Evolutionary conservation across 23 tunicate genomes (phyloP), one percentile per base, ranked within the genome.

Genomic region (Styela plicata): DNA sequence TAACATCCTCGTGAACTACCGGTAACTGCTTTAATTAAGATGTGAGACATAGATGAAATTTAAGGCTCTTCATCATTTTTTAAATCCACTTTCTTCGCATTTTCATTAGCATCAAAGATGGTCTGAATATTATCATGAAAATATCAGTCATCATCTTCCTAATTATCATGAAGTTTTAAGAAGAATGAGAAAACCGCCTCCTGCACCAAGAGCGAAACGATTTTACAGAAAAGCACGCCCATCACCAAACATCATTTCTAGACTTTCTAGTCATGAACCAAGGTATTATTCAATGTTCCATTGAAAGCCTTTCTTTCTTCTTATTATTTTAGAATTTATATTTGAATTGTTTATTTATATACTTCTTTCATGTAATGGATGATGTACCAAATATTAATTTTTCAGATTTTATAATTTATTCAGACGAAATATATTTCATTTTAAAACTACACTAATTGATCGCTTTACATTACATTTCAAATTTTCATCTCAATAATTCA

Each of bases 131-230:
- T 80, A 63, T 32, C 37, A 22, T n/a, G 78, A 76, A 0, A 88
- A 90, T 31, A 85, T 90, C 22, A 75, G 86, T 1, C 26, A 68
- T n/a, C 74, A 74, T 31, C 62, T 90, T 0, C 85, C 86, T 24
- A 73, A 91, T 37, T 84, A 74, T 64, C 80, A 91, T 23, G 97
- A 91, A 30, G 97, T 91, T 28, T 33, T 91, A 76, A 36, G 73
- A 78, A 62, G 97, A 70, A 35, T 86, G 74, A 70, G 68, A 19
- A 83, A 86, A 75, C 84, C 85, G 0, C 87, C 83, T 57, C 73
- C 80, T 20, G 79, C 86, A 22, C 89, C 96, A 16, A 77, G 86
- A 61, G 74, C 26, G 0, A 69, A 33, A 65, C 70, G 37, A 28
- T 28, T 37, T 5, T 61, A 34, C 23, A 69, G 79, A 1, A 63